A percentile compares a stretch with the other conserved stretches of the same genome.
Conservation (phyloP, 2,113 vertebrate species). For the Corythoichthys intestinalis region DNA sequence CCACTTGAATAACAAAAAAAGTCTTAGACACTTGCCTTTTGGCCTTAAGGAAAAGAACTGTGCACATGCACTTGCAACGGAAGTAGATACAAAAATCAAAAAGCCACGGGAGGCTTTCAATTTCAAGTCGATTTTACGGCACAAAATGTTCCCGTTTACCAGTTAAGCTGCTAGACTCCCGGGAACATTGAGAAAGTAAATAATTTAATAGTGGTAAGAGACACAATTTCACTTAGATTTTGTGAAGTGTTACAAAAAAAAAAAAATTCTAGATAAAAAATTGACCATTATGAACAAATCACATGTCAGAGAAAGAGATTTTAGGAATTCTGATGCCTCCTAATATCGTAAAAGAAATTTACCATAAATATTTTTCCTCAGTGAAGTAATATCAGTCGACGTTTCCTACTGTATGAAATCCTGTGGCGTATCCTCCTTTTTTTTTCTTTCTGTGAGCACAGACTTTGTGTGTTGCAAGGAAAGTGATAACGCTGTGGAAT, state of each 20-base stretch:
- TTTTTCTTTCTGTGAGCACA: constrained; percentile 11
- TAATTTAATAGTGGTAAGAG: neutral
- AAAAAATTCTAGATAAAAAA: neutral
- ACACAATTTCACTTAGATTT: neutral
- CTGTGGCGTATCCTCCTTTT: constrained; percentile 19
- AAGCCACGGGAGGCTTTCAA: neutral
- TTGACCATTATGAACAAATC: neutral
- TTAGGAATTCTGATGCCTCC: neutral
- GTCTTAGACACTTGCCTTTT: neutral
- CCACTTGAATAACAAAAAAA: neutral
- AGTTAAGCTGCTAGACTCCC: neutral
- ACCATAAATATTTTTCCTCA: constrained; percentile 8
- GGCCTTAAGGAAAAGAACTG: neutral
- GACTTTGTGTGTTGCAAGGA: neutral
- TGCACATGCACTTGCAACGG: neutral
- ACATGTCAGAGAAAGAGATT: neutral
- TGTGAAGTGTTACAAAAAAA: neutral
- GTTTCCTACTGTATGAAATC: constrained; percentile 11
- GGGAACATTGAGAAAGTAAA: neutral
- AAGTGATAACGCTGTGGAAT: constrained; percentile 3
- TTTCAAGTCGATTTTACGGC: neutral
- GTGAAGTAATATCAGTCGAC: constrained; percentile 11
- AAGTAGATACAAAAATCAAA: neutral
- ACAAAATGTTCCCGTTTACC: neutral
- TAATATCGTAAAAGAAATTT: constrained; percentile 19